Base-by-base conservation (phyloP, 2,888 invertebrate genomes). In the Acanthosepion lycidas region DNA sequence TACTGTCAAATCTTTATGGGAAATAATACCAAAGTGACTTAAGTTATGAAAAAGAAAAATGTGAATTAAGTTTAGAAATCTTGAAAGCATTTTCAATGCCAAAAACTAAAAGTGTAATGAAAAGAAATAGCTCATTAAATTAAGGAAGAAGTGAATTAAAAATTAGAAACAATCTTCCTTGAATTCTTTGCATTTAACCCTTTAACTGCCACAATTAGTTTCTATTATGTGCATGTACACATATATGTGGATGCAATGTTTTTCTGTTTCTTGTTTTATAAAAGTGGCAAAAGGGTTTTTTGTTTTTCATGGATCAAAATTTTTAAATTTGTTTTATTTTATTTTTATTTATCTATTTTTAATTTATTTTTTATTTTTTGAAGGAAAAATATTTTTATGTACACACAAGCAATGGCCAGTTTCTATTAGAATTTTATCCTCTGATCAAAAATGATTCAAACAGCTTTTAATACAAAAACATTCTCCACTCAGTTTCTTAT, bases 71-170 rank as follows among this genome's bases (percentile, higher is more conserved):
- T 15, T 78, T 78, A 78, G 78, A n/a, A 78, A 78, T n/a, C 18
- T 78, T 78, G 78, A 78, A 28, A n/a, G 15, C 78, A 78, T 78
- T 78, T 78, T 78, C 33, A 78, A 33, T 78, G 78, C n/a, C 9
- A n/a, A 64, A 64, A 26, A 8, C 15, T 15, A 78, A n/a, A 78
- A 33, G n/a, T 78, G 78, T 78, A 78, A 78, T n/a, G n/a, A 78
- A n/a, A 78, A 78, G n/a, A 78, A n/a, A 78, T n/a, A 78, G 78
- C n/a, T 78, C 78, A 78, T 78, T 78, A 78, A 78, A n/a, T n/a
- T 78, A 78, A 78, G 78, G 78, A 78, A 78, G 78, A 78, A 78
- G n/a, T 78, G 78, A 33, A 78, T 78, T 78, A 15, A n/a, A 78
- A n/a, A n/a, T 78, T 78, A 78, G 78, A 33, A 78, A 15, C 78